Evolutionary conservation across 2,888 invertebrate species (phyloP).

Genomic region (Scelioninae gen. 1): DNA sequence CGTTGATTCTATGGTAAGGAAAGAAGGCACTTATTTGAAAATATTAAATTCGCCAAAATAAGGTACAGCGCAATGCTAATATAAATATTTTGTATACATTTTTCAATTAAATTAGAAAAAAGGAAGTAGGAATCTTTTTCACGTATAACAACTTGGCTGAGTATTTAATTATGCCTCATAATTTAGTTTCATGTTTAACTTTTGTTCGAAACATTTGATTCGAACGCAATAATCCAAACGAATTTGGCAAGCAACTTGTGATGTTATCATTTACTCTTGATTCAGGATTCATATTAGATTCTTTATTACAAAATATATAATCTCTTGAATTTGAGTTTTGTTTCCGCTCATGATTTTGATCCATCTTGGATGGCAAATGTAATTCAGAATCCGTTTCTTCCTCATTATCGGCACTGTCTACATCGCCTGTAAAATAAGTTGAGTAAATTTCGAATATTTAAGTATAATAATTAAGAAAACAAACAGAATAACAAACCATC

Average conservation of each 20-base stretch:
- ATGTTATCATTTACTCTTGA: slow-evolving; percentile 70
- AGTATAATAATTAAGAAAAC: not conserved
- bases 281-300: slow-evolving; percentile 72
- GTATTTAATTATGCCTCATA: too few species aligned
- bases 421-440: slow-evolving; percentile 87
- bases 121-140: too few species aligned
- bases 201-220: slow-evolving; percentile 81
- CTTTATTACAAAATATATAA: slow-evolving; percentile 75
- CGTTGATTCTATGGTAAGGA: too few species aligned
- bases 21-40: too few species aligned
- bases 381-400: slow-evolving; percentile 84
- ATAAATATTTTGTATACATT: too few species aligned
- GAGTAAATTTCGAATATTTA: not conserved
- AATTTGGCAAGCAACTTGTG: slow-evolving; percentile 76
- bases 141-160: too few species aligned
- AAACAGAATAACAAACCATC: slow-evolving; percentile 87
- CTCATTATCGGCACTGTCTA: slow-evolving; percentile 92
- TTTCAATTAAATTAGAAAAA: too few species aligned
- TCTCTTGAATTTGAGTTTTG: slow-evolving; percentile 69
- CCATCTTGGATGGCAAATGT: slow-evolving; percentile 75
- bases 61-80: too few species aligned
- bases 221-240: slow-evolving; percentile 78
- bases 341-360: slow-evolving; percentile 65
- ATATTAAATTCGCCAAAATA: too few species aligned
- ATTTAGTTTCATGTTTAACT: slow-evolving; percentile 83